Base-by-base conservation (phyloP, 37 sponge, comb jelly and placozoan species). In the Cliona cf. orientalis region DNA sequence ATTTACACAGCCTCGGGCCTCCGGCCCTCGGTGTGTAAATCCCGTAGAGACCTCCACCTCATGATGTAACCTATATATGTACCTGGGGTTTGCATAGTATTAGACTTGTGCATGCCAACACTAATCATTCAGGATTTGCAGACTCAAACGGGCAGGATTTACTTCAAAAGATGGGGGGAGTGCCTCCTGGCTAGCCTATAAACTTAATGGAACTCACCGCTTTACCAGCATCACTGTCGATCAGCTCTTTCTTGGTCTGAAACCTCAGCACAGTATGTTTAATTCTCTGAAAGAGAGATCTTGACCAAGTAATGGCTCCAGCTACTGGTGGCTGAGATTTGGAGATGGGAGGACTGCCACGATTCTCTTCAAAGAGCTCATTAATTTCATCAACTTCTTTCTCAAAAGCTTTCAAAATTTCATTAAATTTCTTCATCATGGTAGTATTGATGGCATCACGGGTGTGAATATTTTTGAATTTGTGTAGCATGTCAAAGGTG, bases 401-500 rank as follows among this genome's bases (percentile, higher is more conserved):
- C 86, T 84, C 88, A 75, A 94, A 99, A 25, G 93, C 92, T 0
- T 72, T 63, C 70, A 99, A 63, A 42, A 99, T 99, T 78, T 99
- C 97, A 42, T 90, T 90, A 70, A 97, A 94, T 73, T 99, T 96
- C 76, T 74, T 92, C 97, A 97, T 97, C 94, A 99, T 92, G 37
- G 93, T 95, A 28, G 65, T 64, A 35, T 97, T 97, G 93, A 99
- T 99, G 64, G 99, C 84, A 31, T 85, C 90, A 1, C 99, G 82
- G 5, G 97, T 90, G 38, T 86, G 69, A 42, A 99, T 92, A 69
- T 92, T 80, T 61, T 94, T 95, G 81, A 97, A 99, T 85, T 99
- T 99, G 86, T 94, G 93, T 32, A 99, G 86, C 95, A 99, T 97
- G 74, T 99, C 99, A 75, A 99, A 99, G 34, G 99, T 97, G 11